These are phyloP conservation scores for Theonella swinhoei DNA, from an alignment of 37 sponge, comb jelly and placozoan species.

Conservation along the genomic window DNA sequence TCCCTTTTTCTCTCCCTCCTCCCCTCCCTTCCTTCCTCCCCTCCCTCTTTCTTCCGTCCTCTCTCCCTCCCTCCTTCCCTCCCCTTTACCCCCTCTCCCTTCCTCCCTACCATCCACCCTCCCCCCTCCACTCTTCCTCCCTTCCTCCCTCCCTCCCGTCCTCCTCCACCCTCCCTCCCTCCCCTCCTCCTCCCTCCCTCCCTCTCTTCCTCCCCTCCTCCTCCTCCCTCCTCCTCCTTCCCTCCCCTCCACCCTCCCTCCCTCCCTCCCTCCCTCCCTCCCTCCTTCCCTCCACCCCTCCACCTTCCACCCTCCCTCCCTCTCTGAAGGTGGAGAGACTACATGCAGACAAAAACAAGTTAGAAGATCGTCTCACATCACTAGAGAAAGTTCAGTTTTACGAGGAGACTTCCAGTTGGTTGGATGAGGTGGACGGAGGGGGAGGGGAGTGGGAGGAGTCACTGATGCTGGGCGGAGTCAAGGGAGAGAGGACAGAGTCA, in stretches of 20 bases:
- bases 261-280: background rate
- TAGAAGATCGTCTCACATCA: constrained; percentile 63
- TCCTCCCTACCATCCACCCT: background rate
- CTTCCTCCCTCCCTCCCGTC: no score
- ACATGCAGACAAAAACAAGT: constrained; percentile 78
- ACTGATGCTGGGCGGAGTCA: background rate
- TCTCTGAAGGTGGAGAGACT: constrained; percentile 82
- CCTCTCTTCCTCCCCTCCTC: background rate
- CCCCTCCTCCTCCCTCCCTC: background rate
- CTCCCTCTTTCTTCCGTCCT: background rate
- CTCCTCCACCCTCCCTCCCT: background rate
- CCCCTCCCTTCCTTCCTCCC: background rate
- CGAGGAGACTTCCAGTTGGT: constrained; percentile 41
- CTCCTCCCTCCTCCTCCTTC: background rate
- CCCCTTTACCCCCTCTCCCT: constrained; percentile 6
- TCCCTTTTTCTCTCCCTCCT: background rate
- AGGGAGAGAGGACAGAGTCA: constrained; percentile 30
- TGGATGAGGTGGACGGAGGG: constrained; percentile 29
- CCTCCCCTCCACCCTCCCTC: no score
- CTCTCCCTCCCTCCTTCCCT: no score
- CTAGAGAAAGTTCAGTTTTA: constrained; percentile 48
- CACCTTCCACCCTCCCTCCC: no score
- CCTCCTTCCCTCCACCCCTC: no score
- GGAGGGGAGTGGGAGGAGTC: background rate
- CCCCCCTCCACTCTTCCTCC: background rate